phyloP scores from a whole-genome alignment of 2,113 vertebrate species.

The Odontesthes bonariensis region DNA sequence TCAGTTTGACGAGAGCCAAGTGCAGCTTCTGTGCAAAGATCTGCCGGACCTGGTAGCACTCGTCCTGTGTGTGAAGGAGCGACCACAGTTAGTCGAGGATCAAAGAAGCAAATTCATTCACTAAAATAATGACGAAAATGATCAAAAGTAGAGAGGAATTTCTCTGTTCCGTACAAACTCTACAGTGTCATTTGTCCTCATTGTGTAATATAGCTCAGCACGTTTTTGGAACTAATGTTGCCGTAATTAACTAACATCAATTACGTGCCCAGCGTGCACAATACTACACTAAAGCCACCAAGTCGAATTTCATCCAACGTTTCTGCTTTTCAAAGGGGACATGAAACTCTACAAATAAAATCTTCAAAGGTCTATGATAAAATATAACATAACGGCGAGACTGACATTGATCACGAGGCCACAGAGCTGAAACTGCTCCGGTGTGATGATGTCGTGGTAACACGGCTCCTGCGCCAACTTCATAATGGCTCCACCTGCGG shows the following conservation, averaged over 20 bases:
- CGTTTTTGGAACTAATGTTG: too few species aligned
- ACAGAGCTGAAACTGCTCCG: conserved; percentile 98
- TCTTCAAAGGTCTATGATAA: background rate
- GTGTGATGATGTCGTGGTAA: conserved; percentile 99
- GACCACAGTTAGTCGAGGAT: background rate
- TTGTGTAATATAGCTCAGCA: background rate
- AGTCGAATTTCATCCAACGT: too few species aligned
- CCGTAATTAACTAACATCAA: too few species aligned
- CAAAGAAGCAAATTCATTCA: background rate
- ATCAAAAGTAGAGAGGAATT: too few species aligned
- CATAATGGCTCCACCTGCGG: conserved; percentile 98
- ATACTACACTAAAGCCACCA: too few species aligned
- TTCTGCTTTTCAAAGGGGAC: too few species aligned
- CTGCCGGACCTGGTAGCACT: conserved; percentile 98
- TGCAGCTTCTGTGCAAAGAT: conserved; percentile 99
- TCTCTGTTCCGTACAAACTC: too few species aligned
- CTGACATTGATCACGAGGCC: conserved; percentile 98
- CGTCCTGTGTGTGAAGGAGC: conserved; percentile 83
- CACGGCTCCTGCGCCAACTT: conserved; percentile 99
- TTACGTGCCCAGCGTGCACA: too few species aligned
- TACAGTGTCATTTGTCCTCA: background rate
- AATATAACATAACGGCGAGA: background rate
- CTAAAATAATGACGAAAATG: too few species aligned
- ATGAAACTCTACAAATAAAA: background rate
- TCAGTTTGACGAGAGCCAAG: conserved; percentile 93